Conservation (phyloP, 1,140 invertebrate genomes). For the Archegozetes longisetosus region DNA sequence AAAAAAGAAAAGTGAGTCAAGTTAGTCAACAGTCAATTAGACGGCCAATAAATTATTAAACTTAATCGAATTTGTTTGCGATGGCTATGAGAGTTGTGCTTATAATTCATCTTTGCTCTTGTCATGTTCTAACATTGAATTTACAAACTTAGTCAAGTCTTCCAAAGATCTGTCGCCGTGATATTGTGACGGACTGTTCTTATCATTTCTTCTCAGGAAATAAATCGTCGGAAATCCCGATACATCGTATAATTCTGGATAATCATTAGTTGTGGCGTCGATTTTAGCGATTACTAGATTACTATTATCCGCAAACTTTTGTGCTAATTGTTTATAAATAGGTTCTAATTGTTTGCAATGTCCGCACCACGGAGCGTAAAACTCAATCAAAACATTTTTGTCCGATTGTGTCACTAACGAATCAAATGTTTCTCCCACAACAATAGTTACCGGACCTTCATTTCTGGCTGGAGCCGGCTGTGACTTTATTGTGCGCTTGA, state of each 20-base stretch:
- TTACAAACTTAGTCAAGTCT: slow-evolving; percentile 26
- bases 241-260: slow-evolving; percentile 32
- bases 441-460: slow-evolving; percentile 29
- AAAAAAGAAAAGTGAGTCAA: too few relatives aligned
- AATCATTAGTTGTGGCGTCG: slow-evolving; percentile 37
- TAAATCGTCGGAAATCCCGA: slow-evolving; percentile 38
- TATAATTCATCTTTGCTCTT: slow-evolving; percentile 20
- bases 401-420: slow-evolving; percentile 29
- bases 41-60: too few relatives aligned
- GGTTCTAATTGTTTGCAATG: slow-evolving; percentile 61
- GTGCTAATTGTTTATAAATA: slow-evolving; percentile 46
- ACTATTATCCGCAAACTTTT: slow-evolving; percentile 36
- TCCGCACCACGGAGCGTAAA: slow-evolving; percentile 67
- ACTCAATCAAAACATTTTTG: slow-evolving; percentile 52
- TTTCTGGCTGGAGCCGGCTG: slow-evolving; percentile 32
- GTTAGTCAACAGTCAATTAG: too few relatives aligned
- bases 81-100: too few relatives aligned
- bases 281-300: slow-evolving; percentile 35
- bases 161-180: slow-evolving; percentile 32
- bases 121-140: slow-evolving; percentile 15
- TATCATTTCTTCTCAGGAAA: slow-evolving; percentile 32
- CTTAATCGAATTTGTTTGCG: too few relatives aligned
- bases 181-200: slow-evolving; percentile 31
- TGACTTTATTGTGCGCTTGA: slow-evolving; percentile 34
- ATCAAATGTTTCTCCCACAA: slow-evolving; percentile 36